Percentiles rank a stretch among this genome's conserved stretches.
Evolutionary conservation across 2,797 vertebrate genomes (phyloP).

Genomic region (Phoeniculus purpureus): DNA sequence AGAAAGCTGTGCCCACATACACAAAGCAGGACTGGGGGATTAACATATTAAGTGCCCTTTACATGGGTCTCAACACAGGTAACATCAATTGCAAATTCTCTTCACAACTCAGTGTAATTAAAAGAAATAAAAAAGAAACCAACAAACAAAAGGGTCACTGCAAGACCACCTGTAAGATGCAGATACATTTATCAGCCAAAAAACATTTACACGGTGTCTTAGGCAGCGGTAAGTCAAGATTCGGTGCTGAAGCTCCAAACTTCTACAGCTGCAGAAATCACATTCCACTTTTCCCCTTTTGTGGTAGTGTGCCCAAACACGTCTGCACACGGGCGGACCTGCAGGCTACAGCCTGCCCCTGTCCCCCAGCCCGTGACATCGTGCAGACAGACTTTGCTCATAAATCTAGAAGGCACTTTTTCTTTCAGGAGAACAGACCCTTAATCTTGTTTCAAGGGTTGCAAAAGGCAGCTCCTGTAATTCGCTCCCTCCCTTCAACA

Average conservation of each 20-base stretch:
- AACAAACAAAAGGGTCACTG: background rate
- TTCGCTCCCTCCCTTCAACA: conserved; percentile 64
- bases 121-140: background rate
- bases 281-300: background rate
- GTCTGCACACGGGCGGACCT: background rate
- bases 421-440: conserved; percentile 43
- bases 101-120: background rate
- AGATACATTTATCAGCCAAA: background rate
- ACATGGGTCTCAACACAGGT: background rate
- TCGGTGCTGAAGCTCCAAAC: background rate
- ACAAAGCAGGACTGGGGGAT: background rate
- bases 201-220: background rate
- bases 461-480: conserved; percentile 58
- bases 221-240: background rate
- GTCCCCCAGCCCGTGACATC: conserved; percentile 20
- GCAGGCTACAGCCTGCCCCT: background rate
- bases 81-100: background rate
- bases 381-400: conserved; percentile 39
- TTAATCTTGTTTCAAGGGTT: conserved; percentile 58
- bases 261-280: background rate
- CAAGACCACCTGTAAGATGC: background rate
- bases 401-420: conserved; percentile 45
- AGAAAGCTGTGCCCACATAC: background rate
- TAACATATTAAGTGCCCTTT: background rate
- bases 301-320: background rate